A percentile compares a stretch with the other conserved stretches of the same genome.
Conservation (phyloP, 2,888 invertebrate species). For the Agrilus biguttatus region DNA sequence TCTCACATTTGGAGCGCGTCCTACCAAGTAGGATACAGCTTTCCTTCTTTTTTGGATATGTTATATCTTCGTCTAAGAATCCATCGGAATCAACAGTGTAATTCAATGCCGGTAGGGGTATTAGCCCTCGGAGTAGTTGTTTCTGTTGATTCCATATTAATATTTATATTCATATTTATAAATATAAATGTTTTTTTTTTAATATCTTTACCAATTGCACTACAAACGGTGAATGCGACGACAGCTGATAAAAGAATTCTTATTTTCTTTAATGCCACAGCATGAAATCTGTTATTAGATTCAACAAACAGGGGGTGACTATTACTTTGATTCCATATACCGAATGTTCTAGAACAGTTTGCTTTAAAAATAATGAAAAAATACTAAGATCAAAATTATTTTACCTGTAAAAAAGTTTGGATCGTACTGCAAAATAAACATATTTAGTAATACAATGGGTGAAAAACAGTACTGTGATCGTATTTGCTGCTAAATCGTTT, state of each 20-base stretch:
- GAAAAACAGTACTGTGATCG: conserved; percentile 70
- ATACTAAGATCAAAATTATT: background rate
- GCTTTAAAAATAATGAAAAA: conserved; percentile 3
- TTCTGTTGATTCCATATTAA: no score
- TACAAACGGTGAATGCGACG: conserved; percentile 41
- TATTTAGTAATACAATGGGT: conserved; percentile 63
- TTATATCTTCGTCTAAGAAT: no score
- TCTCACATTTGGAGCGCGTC: no score
- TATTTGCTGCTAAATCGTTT: conserved; percentile 57
- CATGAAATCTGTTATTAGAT: conserved; percentile 57
- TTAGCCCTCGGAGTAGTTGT: no score
- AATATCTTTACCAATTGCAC: conserved; percentile 37
- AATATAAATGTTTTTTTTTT: no score
- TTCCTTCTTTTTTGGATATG: no score
- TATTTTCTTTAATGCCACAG: conserved; percentile 60
- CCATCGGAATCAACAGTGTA: no score
- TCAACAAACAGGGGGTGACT: conserved; percentile 74
- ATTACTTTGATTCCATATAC: conserved; percentile 74
- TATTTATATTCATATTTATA: no score
- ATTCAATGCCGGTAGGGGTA: no score
- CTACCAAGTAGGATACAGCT: no score
- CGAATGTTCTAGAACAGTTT: conserved; percentile 43
- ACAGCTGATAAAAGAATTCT: conserved; percentile 56
- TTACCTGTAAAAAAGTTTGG: conserved; percentile 61
- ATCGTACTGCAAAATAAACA: conserved; percentile 55